These are phyloP conservation scores for Ennomos erosarius DNA, from an alignment of 2,888 invertebrate species.

Conservation along the genomic window DNA sequence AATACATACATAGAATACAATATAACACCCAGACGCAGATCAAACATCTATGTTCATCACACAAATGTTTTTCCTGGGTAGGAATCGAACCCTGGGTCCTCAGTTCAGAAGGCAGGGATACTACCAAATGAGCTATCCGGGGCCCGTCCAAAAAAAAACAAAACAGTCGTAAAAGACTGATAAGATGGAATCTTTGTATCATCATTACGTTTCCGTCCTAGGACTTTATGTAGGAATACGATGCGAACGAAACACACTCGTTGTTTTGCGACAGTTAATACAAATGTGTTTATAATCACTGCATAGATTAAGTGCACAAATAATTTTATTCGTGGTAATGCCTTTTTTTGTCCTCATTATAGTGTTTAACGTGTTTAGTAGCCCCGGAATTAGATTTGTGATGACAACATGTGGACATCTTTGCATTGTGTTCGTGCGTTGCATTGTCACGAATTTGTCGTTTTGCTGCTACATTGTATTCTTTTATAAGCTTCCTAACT, in stretches of 20 bases:
- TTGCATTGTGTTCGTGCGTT: slow-evolving; percentile 22
- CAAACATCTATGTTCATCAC: too few species aligned
- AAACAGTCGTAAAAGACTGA: too few species aligned
- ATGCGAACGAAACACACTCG: too few species aligned
- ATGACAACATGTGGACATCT: slow-evolving; percentile 22
- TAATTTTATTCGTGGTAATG: slow-evolving; percentile 10
- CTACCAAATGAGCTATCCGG: too few species aligned
- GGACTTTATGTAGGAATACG: too few species aligned
- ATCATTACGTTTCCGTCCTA: not conserved
- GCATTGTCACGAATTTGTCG: slow-evolving; percentile 35
- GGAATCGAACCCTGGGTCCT: too few species aligned
- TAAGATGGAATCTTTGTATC: too few species aligned
- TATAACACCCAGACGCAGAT: too few species aligned
- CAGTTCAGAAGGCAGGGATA: too few species aligned
- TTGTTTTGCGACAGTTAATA: slow-evolving; percentile 12
- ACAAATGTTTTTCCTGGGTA: too few species aligned
- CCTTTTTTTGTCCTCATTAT: slow-evolving; percentile 27
- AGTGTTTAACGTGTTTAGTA: slow-evolving; percentile 7
- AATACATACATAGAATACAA: too few species aligned
- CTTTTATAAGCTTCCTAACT: slow-evolving; percentile 10
- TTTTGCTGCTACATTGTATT: slow-evolving; percentile 23
- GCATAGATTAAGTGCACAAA: slow-evolving; percentile 22
- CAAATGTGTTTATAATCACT: slow-evolving; percentile 23
- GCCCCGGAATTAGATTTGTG: slow-evolving; percentile 28
- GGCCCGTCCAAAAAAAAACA: too few species aligned